phyloP scores from a whole-genome alignment of 53 echinoderm and acorn worm species.

The Patiria pectinifera region DNA sequence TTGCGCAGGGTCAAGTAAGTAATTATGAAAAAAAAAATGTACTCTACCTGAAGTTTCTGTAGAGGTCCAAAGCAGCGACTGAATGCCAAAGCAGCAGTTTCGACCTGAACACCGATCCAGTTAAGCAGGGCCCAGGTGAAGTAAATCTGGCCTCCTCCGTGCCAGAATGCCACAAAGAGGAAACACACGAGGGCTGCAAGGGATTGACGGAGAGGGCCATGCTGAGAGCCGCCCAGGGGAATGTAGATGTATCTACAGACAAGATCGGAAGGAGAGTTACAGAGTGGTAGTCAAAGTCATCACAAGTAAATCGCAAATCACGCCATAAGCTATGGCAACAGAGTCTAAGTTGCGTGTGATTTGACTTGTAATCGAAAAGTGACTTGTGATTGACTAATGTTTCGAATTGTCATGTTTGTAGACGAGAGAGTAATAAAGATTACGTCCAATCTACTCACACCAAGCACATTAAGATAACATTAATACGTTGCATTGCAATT shows the following conservation, averaged over 20 bases:
- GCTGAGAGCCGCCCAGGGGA: slow-evolving; percentile 83
- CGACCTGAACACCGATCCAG: slow-evolving; percentile 77
- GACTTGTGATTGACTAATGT: too few species aligned
- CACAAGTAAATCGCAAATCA: too few species aligned
- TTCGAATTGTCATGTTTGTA: too few species aligned
- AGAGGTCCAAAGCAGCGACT: slow-evolving; percentile 8
- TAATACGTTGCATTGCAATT: too few species aligned
- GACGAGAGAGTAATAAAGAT: too few species aligned
- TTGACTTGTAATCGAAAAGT: too few species aligned
- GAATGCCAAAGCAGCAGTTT: slow-evolving; percentile 55
- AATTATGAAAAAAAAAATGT: too few species aligned
- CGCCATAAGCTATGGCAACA: too few species aligned
- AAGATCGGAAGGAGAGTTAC: not conserved
- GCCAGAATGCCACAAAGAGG: slow-evolving; percentile 76
- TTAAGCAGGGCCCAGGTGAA: slow-evolving; percentile 77
- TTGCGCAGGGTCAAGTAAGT: not conserved
- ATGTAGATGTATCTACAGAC: slow-evolving; percentile 82
- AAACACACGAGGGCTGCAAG: slow-evolving; percentile 77
- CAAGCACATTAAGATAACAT: too few species aligned
- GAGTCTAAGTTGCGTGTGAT: too few species aligned
- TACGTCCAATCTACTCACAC: too few species aligned
- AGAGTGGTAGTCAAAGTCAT: too few species aligned
- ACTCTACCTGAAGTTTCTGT: slow-evolving; percentile 52
- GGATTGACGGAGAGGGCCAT: slow-evolving; percentile 72
- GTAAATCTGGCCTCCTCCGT: slow-evolving; percentile 60